phyloP scores from a whole-genome alignment of 1,140 invertebrate genomes.

The Pristionchus pacificus region DNA sequence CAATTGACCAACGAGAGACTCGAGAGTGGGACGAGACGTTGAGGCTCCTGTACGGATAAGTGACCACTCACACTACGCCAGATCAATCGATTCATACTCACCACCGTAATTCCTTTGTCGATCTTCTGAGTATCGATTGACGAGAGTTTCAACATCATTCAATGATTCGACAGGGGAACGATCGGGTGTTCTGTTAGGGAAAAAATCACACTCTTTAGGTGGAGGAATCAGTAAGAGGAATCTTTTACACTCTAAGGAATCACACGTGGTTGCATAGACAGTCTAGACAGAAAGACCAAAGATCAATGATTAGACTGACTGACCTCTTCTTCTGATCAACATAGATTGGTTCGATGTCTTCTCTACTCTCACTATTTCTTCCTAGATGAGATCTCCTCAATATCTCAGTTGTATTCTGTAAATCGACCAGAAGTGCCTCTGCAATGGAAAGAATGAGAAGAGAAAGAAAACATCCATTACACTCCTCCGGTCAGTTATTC shows the following conservation, averaged over 20 bases:
- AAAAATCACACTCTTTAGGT: neutral
- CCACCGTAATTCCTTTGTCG: constrained; percentile 8
- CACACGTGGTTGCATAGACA: too few relatives aligned
- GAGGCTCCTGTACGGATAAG: constrained; percentile 4
- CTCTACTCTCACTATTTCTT: constrained; percentile 19
- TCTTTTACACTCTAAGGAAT: too few relatives aligned
- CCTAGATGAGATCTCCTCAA: constrained; percentile 29
- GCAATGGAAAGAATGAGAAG: constrained; percentile 22
- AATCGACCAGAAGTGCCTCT: constrained; percentile 40
- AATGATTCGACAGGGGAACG: constrained; percentile 1
- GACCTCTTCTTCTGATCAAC: constrained; percentile 33
- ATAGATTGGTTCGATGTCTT: constrained; percentile 41
- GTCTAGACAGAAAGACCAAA: neutral
- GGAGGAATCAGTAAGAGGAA: neutral
- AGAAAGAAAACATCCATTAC: neutral
- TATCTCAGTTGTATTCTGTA: constrained; percentile 39
- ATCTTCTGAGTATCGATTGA: neutral
- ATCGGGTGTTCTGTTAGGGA: neutral
- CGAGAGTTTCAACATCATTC: constrained; percentile 10
- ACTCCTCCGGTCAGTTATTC: constrained; percentile 12
- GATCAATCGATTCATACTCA: neutral
- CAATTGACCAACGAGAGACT: constrained; percentile 31
- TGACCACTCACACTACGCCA: constrained; percentile 15
- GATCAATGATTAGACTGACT: neutral
- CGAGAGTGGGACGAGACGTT: constrained; percentile 27